Evolutionary conservation across 2,113 vertebrate genomes (phyloP).

Genomic region (Lampris megalopsis): DNA sequence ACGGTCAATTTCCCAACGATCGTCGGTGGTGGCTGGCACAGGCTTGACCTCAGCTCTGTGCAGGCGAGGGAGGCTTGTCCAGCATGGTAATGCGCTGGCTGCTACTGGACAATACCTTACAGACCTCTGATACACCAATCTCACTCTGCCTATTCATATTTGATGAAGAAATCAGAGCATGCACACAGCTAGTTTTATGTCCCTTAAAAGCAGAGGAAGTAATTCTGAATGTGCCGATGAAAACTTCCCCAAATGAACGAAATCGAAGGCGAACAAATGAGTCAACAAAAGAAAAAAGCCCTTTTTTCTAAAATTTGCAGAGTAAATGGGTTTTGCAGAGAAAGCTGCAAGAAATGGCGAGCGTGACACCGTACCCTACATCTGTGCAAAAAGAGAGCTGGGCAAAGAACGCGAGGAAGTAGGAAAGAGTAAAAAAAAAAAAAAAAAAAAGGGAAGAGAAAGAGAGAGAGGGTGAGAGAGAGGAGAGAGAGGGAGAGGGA

Average conservation of each 20-base stretch:
- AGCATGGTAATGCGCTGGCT: conserved; percentile 33
- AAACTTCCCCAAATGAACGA: too few species aligned
- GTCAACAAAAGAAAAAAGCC: too few species aligned
- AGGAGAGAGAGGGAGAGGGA: conserved; percentile 37
- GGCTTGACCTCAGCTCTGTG: conserved; percentile 60
- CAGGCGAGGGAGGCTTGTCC: conserved; percentile 5
- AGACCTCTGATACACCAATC: neutral
- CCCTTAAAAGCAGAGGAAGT: too few species aligned
- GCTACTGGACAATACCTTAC: conserved; percentile 5
- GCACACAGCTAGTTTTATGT: too few species aligned
- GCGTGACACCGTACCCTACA: conserved; percentile 67
- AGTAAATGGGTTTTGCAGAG: conserved; percentile 44
- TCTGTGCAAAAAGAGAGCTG: conserved; percentile 72
- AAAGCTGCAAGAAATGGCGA: conserved; percentile 35
- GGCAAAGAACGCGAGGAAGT: conserved; percentile 25
- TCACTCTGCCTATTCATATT: too few species aligned
- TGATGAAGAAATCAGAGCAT: too few species aligned
- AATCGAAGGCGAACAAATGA: too few species aligned
- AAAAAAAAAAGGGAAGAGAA: conserved; percentile 2
- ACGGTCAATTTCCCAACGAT: conserved; percentile 78
- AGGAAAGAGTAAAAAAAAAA: conserved; percentile 13
- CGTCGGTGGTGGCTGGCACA: conserved; percentile 49
- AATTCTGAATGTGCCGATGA: too few species aligned
- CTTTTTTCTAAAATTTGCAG: conserved; percentile 16
- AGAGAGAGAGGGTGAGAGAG: conserved; percentile 38